A percentile compares a stretch with the other conserved stretches of the same genome.
Conservation (phyloP, 2,888 invertebrate genomes). For the Creontiades dilutus region DNA sequence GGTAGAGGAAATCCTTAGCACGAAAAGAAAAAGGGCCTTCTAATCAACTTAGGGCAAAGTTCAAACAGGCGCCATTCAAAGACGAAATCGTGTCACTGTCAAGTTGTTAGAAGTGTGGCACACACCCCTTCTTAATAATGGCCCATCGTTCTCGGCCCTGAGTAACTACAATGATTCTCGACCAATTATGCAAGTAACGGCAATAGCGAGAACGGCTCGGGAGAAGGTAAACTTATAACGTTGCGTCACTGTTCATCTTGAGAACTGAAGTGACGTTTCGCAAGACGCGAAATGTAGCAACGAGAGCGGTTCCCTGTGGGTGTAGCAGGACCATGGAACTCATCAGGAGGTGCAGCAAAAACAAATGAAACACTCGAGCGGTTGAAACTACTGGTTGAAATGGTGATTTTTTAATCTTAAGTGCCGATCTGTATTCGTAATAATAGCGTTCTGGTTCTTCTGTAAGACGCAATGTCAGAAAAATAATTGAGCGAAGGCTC, state of each 20-base stretch:
- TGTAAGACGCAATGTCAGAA: no score
- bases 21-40: neutral
- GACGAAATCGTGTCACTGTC: constrained; percentile 41
- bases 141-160: constrained; percentile 35
- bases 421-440: neutral
- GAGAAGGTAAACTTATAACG: constrained; percentile 45
- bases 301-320: neutral
- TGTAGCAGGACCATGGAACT: neutral
- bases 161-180: constrained; percentile 51
- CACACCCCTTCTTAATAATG: constrained; percentile 41
- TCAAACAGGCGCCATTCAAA: constrained; percentile 4
- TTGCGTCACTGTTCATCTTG: constrained; percentile 64
- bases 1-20: neutral
- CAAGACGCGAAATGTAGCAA: constrained; percentile 26
- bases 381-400: neutral
- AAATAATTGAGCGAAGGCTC: no score
- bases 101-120: neutral
- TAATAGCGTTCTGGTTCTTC: no score
- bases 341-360: neutral
- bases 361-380: neutral
- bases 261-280: constrained; percentile 50
- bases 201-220: constrained; percentile 1
- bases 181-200: constrained; percentile 45
- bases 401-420: neutral
- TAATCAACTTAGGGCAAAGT: neutral